Conservation (phyloP, 2,113 vertebrate genomes). For the Ceyx cyanopectus region DNA sequence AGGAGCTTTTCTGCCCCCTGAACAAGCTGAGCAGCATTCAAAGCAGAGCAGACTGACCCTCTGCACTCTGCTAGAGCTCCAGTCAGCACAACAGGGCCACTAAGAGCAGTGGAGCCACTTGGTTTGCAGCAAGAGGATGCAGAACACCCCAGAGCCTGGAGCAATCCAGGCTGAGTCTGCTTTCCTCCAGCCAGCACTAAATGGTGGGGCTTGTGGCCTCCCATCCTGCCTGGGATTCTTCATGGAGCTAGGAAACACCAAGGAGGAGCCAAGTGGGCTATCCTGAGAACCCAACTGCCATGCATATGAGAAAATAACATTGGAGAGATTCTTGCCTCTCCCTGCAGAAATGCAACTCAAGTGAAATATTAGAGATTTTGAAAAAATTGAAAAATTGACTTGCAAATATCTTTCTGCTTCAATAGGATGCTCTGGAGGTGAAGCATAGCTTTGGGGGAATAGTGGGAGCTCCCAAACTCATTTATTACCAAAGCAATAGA, state of each 20-base stretch:
- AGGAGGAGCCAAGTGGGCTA: background rate
- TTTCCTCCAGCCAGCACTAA: background rate
- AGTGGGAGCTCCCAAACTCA: background rate
- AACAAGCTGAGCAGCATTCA: background rate
- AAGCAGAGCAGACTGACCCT: background rate
- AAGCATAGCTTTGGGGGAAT: background rate
- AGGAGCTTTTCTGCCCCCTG: background rate
- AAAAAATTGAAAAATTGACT: background rate
- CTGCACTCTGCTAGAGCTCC: background rate
- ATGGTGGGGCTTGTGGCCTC: background rate
- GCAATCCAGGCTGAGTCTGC: background rate
- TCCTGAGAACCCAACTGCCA: background rate
- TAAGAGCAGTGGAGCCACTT: accelerated
- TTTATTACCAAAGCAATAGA: conserved; percentile 15
- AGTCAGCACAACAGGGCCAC: background rate
- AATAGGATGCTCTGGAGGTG: background rate
- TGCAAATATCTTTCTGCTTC: background rate
- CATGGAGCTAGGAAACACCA: background rate
- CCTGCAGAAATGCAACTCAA: background rate
- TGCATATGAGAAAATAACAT: background rate
- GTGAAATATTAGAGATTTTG: background rate
- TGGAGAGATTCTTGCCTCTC: background rate
- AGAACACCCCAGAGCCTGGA: background rate
- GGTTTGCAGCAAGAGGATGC: background rate
- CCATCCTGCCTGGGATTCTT: background rate